These are phyloP conservation scores for Daubentonia madagascariensis DNA, from an alignment of 2,113 vertebrate genomes.

Conservation along the genomic window DNA sequence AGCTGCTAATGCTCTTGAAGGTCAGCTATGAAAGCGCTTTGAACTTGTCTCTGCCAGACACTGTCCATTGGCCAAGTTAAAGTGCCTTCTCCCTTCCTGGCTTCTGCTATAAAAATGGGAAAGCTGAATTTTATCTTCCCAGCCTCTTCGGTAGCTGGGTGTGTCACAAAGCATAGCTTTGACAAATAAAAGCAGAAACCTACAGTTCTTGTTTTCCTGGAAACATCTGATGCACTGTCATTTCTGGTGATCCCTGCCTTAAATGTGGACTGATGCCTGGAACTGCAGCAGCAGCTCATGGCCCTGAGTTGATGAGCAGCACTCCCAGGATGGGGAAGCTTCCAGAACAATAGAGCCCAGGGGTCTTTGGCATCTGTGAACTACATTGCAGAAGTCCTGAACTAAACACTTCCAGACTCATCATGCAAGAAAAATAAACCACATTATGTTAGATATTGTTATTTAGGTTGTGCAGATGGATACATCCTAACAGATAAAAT, in stretches of 20 bases:
- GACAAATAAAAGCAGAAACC: not conserved
- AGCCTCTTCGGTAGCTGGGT: not conserved
- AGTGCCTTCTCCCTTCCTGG: not conserved
- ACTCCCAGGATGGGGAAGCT: too few species aligned
- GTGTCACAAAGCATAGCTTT: not conserved
- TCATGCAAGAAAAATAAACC: not conserved
- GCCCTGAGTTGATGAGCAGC: not conserved
- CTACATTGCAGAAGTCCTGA: not conserved
- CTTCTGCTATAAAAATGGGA: not conserved
- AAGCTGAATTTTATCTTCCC: not conserved
- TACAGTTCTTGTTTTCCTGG: not conserved
- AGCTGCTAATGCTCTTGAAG: not conserved
- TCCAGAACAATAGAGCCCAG: not conserved
- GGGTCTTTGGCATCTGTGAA: not conserved
- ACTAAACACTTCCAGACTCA: not conserved
- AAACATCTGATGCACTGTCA: not conserved
- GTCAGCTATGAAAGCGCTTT: not conserved
- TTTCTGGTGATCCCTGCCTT: not conserved
- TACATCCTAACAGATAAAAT: not conserved
- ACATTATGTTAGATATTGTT: not conserved
- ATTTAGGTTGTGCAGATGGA: not conserved
- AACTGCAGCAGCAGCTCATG: accelerated
- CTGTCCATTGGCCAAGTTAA: not conserved
- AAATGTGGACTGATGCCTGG: not conserved
- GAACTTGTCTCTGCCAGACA: not conserved